These are phyloP conservation scores for Trematocara stigmaticum DNA, from an alignment of 2,113 vertebrate genomes.

Conservation along the genomic window DNA sequence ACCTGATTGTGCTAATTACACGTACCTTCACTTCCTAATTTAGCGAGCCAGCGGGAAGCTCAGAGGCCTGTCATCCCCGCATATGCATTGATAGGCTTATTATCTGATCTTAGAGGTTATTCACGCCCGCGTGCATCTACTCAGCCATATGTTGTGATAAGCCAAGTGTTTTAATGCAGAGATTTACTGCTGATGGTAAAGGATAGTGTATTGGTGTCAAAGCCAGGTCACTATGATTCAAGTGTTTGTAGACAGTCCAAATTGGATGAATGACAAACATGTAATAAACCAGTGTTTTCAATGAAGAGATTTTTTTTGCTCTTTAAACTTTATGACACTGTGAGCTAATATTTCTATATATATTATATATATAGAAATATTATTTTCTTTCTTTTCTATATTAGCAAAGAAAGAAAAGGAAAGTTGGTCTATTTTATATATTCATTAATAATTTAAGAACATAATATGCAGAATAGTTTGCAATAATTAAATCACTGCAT, in stretches of 20 bases:
- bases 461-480: background rate
- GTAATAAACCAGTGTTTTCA: background rate
- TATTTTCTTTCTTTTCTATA: background rate
- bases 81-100: slow-evolving; percentile 51
- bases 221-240: background rate
- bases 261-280: background rate
- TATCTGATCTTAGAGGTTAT: slow-evolving; percentile 30
- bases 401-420: accelerated
- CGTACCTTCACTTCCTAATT: slow-evolving; percentile 42
- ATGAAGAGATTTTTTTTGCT: background rate
- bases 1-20: slow-evolving; percentile 61
- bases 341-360: background rate
- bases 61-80: slow-evolving; percentile 38
- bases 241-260: background rate
- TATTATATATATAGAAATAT: accelerated
- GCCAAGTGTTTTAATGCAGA: slow-evolving; percentile 2
- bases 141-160: slow-evolving; percentile 31
- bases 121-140: slow-evolving; percentile 3
- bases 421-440: background rate
- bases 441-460: background rate
- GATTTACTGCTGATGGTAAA: background rate
- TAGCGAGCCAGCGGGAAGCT: slow-evolving; percentile 22
- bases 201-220: background rate
- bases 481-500: background rate
- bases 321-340: background rate